Conservation (phyloP, 2,888 invertebrate genomes). For the Drosophila meridionalis region DNA sequence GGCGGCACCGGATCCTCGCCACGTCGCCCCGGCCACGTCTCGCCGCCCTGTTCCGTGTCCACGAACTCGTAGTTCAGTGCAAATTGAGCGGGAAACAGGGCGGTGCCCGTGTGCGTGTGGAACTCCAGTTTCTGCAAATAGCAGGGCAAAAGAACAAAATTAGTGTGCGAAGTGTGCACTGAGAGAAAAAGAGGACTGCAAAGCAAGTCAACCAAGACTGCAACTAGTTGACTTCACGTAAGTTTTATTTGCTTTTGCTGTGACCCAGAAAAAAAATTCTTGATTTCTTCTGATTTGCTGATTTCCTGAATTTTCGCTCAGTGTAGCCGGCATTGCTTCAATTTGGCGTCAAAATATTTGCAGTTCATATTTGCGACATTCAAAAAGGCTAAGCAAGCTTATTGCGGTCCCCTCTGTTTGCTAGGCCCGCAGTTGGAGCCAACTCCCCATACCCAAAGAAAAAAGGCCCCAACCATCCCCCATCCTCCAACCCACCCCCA, state of each 20-base stretch:
- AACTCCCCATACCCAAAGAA: not conserved
- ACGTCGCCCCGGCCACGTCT: slow-evolving; percentile 86
- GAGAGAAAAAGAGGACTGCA: not conserved
- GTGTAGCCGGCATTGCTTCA: slow-evolving; percentile 50
- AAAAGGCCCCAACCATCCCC: not conserved
- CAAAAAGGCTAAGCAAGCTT: slow-evolving; percentile 80
- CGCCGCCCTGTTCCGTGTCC: slow-evolving; percentile 91
- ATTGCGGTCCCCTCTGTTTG: slow-evolving; percentile 69
- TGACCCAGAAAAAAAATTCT: not conserved
- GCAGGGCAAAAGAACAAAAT: slow-evolving; percentile 5
- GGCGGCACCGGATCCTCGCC: slow-evolving; percentile 85
- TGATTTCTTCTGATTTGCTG: slow-evolving; percentile 3
- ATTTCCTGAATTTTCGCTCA: slow-evolving; percentile 14
- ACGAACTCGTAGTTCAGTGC: slow-evolving; percentile 92
- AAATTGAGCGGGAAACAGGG: slow-evolving; percentile 91
- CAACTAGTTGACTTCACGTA: not conserved
- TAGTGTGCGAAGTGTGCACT: slow-evolving; percentile 29
- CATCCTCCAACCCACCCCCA: not conserved
- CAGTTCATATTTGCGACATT: slow-evolving; percentile 77
- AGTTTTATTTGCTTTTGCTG: not conserved
- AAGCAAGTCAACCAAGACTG: not conserved
- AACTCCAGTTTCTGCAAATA: slow-evolving; percentile 86
- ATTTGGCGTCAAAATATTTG: slow-evolving; percentile 74
- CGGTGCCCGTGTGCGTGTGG: slow-evolving; percentile 90
- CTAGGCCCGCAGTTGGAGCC: slow-evolving; percentile 36